These are phyloP conservation scores for Lophius americanus DNA, from an alignment of 2,797 vertebrate species.

Conservation along the genomic window DNA sequence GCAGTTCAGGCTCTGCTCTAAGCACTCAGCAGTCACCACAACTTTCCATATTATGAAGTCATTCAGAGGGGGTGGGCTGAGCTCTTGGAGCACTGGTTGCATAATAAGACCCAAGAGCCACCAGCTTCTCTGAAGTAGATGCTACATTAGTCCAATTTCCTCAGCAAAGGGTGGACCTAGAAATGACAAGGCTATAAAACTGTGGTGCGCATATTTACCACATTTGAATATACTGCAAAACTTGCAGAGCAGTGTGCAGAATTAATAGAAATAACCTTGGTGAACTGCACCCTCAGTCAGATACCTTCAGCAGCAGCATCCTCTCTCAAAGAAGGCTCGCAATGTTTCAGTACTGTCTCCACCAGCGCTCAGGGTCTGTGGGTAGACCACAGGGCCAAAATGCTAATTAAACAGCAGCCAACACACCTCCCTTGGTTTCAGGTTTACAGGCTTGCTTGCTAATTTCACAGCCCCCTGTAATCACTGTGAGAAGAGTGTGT, in stretches of 20 bases:
- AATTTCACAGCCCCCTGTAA: constrained; percentile 77
- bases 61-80: constrained; percentile 41
- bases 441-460: constrained; percentile 68
- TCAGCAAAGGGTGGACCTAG: not conserved
- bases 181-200: not conserved
- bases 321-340: constrained; percentile 46
- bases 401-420: constrained; percentile 72
- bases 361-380: constrained; percentile 68
- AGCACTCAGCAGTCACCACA: constrained; percentile 52
- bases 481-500: constrained; percentile 53
- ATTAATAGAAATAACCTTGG: constrained; percentile 14
- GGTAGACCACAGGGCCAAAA: constrained; percentile 72
- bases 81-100: constrained; percentile 48
- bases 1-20: constrained; percentile 3
- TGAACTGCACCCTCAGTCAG: constrained; percentile 25
- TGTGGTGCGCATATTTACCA: not conserved
- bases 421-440: constrained; percentile 58
- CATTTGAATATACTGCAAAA: not conserved
- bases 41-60: constrained; percentile 74
- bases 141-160: constrained; percentile 16
- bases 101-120: constrained; percentile 61
- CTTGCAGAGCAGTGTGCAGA: not conserved
- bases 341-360: constrained; percentile 44
- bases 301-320: constrained; percentile 36
- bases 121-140: constrained; percentile 19